A percentile compares a stretch with the other conserved stretches of the same genome.
Conservation (phyloP, 2,888 invertebrate species). For the Andrena haemorrhoa region DNA sequence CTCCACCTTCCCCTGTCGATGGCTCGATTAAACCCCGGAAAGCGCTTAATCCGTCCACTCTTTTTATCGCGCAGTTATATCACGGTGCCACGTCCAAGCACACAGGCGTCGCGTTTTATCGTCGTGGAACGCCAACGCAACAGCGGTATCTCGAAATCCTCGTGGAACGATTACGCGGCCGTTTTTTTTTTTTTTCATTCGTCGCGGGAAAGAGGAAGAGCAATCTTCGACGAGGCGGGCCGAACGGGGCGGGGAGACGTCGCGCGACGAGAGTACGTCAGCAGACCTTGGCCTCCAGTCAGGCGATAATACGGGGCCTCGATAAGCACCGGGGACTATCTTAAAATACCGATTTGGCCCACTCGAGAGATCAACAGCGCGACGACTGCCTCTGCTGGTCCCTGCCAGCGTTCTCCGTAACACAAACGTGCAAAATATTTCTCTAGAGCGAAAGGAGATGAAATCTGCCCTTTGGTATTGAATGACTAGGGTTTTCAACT, state of each 20-base stretch:
- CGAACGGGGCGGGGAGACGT: slow-evolving; percentile 40
- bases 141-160: slow-evolving; percentile 10
- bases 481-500: too few relatives aligned
- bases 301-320: slow-evolving; percentile 62
- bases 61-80: slow-evolving; percentile 12
- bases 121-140: background rate
- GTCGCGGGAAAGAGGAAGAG: slow-evolving; percentile 13
- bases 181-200: too few relatives aligned
- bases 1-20: background rate
- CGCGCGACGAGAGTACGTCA: slow-evolving; percentile 48
- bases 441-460: too few relatives aligned
- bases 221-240: slow-evolving; percentile 33
- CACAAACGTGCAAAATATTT: slow-evolving; percentile 19
- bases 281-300: slow-evolving; percentile 71
- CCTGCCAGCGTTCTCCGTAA: slow-evolving; percentile 40
- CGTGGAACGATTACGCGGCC: background rate
- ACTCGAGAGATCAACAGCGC: slow-evolving; percentile 59
- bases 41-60: background rate
- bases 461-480: too few relatives aligned
- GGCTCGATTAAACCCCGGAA: background rate
- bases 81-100: background rate
- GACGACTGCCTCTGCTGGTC: slow-evolving; percentile 5
- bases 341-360: slow-evolving; percentile 69
- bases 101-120: background rate
- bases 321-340: slow-evolving; percentile 66